Percentiles rank a stretch among this genome's conserved stretches.
phyloP scores from a whole-genome alignment of 2,888 invertebrate genomes.

The Quadroppia sp. region DNA sequence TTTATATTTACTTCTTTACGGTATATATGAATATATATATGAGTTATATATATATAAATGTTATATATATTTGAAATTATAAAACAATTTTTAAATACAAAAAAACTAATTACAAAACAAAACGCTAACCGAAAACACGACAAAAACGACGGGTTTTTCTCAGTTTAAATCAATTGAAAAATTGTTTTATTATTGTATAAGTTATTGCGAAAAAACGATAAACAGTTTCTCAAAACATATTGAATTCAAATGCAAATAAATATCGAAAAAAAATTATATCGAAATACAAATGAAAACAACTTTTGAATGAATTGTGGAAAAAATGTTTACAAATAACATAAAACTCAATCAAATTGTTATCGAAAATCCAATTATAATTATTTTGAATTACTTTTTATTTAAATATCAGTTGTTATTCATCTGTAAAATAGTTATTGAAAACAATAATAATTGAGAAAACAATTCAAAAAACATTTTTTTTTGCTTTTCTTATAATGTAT shows the following conservation, averaged over 20 bases:
- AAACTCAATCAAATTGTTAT: too few relatives aligned
- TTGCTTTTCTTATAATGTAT: too few relatives aligned
- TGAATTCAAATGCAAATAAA: too few relatives aligned
- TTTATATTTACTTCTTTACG: conserved; percentile 37
- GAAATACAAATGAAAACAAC: neutral
- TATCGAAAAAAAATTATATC: neutral
- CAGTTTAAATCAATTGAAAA: conserved; percentile 11
- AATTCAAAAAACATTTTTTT: neutral
- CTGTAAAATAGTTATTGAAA: neutral
- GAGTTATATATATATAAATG: conserved; percentile 28
- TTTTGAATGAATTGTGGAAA: neutral
- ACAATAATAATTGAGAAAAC: neutral
- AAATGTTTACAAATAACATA: neutral
- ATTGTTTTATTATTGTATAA: conserved; percentile 10
- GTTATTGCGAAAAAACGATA: too few relatives aligned
- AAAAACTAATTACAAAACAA: neutral
- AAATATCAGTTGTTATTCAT: too few relatives aligned
- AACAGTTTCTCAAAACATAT: too few relatives aligned
- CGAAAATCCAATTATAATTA: too few relatives aligned
- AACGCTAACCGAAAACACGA: neutral
- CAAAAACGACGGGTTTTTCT: conserved; percentile 1
- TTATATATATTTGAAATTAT: conserved; percentile 14
- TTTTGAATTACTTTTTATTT: too few relatives aligned
- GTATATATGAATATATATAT: conserved; percentile 21
- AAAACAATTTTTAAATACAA: conserved; percentile 15